phyloP scores from a whole-genome alignment of 2,113 vertebrate species.

The Zingel zingel region DNA sequence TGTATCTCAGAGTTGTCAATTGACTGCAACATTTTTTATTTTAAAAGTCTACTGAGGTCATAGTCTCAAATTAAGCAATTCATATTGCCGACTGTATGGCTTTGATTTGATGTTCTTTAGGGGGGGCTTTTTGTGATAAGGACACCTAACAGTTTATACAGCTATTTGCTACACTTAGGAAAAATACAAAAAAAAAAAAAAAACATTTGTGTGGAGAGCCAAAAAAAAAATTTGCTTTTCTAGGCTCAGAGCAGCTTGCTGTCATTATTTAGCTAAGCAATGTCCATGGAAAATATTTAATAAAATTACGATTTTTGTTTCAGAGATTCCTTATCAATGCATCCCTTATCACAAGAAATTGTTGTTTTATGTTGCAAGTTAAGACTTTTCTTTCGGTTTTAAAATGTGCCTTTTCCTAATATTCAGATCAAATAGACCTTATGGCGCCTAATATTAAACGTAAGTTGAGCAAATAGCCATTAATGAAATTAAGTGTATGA shows the following conservation, averaged over 20 bases:
- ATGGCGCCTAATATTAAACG: not conserved
- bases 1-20: not conserved
- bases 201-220: not conserved
- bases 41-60: not conserved
- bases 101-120: not conserved
- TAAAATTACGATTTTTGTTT: not conserved
- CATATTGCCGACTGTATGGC: not conserved
- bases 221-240: not conserved
- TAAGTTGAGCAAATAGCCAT: not conserved
- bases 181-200: not conserved
- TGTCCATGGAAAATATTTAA: not conserved
- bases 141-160: not conserved
- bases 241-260: not conserved
- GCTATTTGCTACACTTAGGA: not conserved
- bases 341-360: not conserved
- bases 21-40: not conserved
- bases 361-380: not conserved
- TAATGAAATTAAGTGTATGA: not conserved
- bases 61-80: not conserved
- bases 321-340: not conserved
- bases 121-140: not conserved
- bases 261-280: not conserved
- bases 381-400: not conserved
- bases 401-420: not conserved
- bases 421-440: not conserved